phyloP scores from a whole-genome alignment of 2,113 vertebrate genomes.

The Gopherus flavomarginatus region DNA sequence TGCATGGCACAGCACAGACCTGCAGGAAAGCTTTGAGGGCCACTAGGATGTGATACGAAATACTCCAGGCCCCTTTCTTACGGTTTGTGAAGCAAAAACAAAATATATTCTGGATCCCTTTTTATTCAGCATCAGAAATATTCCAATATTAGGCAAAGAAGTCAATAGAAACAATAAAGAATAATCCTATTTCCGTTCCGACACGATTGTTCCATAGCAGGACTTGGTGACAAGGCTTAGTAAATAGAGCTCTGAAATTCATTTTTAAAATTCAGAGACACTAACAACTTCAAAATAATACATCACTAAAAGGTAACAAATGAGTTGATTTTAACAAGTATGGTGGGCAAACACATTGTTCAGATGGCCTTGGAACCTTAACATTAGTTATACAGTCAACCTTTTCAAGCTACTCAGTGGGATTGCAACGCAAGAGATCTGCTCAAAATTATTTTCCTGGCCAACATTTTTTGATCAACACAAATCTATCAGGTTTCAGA shows the following conservation, averaged over 20 bases:
- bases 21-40: slow-evolving; percentile 76
- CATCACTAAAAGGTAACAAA: rapidly evolving
- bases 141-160: neutral
- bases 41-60: slow-evolving; percentile 75
- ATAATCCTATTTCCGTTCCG: rapidly evolving
- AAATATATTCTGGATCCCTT: neutral
- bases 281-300: neutral
- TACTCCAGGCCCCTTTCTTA: slow-evolving; percentile 44
- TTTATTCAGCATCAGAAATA: neutral
- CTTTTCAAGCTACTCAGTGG: slow-evolving; percentile 16
- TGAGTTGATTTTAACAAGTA: neutral
- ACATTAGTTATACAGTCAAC: neutral
- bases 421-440: neutral
- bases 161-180: neutral
- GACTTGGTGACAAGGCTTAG: neutral
- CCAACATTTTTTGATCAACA: slow-evolving; percentile 11
- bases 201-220: neutral
- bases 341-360: neutral
- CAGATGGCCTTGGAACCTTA: neutral
- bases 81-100: slow-evolving; percentile 34
- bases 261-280: neutral
- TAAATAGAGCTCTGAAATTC: neutral
- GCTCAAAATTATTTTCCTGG: neutral
- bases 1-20: slow-evolving; percentile 80
- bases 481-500: slow-evolving; percentile 43